Evolutionary conservation across 1,140 invertebrate genomes (phyloP), one percentile per base, ranked within the genome.

Genomic region (Drosophila parvula): DNA sequence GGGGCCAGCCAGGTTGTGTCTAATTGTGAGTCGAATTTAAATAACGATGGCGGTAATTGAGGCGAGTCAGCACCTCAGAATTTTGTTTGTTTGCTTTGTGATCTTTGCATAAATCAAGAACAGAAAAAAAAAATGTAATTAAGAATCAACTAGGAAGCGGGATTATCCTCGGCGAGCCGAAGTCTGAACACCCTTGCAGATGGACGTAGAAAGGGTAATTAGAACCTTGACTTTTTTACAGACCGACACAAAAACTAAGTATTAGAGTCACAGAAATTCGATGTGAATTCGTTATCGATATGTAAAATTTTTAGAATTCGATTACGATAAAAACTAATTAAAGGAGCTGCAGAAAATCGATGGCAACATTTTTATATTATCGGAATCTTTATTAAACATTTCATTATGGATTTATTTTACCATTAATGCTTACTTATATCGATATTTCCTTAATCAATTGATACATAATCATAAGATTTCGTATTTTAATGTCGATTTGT

Each of bases 31-130:
- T 69, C 83, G 60, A 79, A 79, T 88, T 88, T 22, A 44, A 82
- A 81, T 82, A 45, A 68, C 16, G 63, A 43, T 70, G 62, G 59
- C 64, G 38, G 62, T 47, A 60, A 61, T 76, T 63, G 47, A 75
- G 70, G 74, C 48, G 40, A 32, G 47, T 79, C 48, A 63, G 60
- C 50, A 56, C 51, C 41, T 86, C 74, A 79, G 76, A 86, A 88
- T 88, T 86, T 86, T 77, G 76, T 80, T 80, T 70, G 64, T 89
- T 89, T 88, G 80, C 84, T 89, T 88, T 88, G 84, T 83, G 77
- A 89, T 83, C 83, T 83, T 89, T 85, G 73, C 77, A 83, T 71
- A 70, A 74, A 77, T 77, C 45, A 73, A 76, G 51, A 48, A 57
- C 78, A 22, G 22, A 70, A 48, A 7, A 65, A 59, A 76, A 48